phyloP scores from a whole-genome alignment of 1,140 invertebrate genomes.

The Thrips palmi region DNA sequence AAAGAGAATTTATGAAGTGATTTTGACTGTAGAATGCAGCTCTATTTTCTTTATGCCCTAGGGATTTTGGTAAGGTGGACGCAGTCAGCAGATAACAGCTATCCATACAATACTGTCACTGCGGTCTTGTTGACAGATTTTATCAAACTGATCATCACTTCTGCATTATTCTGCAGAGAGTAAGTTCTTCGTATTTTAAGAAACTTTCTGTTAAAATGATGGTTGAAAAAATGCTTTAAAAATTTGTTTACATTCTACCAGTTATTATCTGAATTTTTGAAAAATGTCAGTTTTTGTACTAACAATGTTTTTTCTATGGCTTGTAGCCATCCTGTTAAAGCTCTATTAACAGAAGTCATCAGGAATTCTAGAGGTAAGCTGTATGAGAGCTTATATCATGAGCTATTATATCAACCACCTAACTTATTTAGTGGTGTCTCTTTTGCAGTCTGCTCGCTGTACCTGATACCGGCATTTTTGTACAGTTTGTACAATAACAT shows the following conservation, averaged over 20 bases:
- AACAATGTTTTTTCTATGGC: neutral
- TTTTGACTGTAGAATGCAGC: neutral
- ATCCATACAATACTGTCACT: slow-evolving; percentile 72
- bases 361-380: slow-evolving; percentile 16
- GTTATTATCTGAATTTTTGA: slow-evolving; percentile 3
- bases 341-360: slow-evolving; percentile 17
- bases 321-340: slow-evolving; percentile 8
- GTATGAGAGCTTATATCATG: neutral
- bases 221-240: neutral
- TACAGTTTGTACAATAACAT: slow-evolving; percentile 95
- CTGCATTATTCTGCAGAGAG: slow-evolving; percentile 49
- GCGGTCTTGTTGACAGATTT: slow-evolving; percentile 79
- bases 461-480: slow-evolving; percentile 75
- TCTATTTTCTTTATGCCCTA: slow-evolving; percentile 26
- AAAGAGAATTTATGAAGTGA: neutral
- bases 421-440: slow-evolving; percentile 9
- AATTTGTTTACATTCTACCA: neutral
- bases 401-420: neutral
- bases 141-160: slow-evolving; percentile 60
- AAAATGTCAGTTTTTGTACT: slow-evolving; percentile 9
- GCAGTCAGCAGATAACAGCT: slow-evolving; percentile 57
- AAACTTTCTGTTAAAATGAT: slow-evolving; percentile 6
- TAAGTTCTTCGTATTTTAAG: slow-evolving; percentile 25
- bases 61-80: slow-evolving; percentile 82
- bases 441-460: slow-evolving; percentile 52